Percentiles rank a stretch among this genome's conserved stretches.
Conservation (phyloP, 2,797 vertebrate genomes). For the Leuciscus waleckii region DNA sequence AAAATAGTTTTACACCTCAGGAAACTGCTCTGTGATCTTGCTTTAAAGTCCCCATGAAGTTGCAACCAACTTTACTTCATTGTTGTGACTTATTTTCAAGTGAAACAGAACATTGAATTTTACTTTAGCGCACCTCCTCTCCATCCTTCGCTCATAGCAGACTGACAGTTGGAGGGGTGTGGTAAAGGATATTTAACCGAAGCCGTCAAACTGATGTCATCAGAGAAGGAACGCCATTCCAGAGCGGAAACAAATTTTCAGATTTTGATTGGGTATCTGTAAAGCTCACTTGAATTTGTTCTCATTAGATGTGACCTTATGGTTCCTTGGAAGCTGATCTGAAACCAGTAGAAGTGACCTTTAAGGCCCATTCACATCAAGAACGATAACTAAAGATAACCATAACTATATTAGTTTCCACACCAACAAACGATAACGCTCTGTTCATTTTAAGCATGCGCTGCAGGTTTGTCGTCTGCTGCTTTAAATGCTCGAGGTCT, state of each 20-base stretch:
- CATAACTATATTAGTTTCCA: neutral
- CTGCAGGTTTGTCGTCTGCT: neutral
- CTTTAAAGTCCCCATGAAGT: neutral
- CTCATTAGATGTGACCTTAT: neutral
- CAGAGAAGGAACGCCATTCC: too few species aligned
- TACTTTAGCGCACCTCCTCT: too few species aligned
- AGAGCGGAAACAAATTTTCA: too few species aligned
- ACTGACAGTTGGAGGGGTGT: too few species aligned
- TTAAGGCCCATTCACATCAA: neutral
- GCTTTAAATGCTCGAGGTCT: neutral
- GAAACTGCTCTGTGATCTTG: neutral
- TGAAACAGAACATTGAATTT: too few species aligned
- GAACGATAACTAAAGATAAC: neutral
- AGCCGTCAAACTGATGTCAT: too few species aligned
- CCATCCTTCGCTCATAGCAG: too few species aligned
- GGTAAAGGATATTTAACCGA: too few species aligned
- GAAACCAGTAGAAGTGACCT: neutral
- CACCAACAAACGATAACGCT: neutral
- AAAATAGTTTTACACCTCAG: neutral
- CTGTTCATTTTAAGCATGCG: neutral
- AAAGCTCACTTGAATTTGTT: conserved; percentile 7
- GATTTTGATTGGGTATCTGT: neutral
- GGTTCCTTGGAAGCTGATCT: neutral
- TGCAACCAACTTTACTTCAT: too few species aligned
- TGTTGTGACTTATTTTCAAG: too few species aligned